Evolutionary conservation across 2,888 invertebrate species (phyloP).

Genomic region (Stenoptilia bipunctidactyla): DNA sequence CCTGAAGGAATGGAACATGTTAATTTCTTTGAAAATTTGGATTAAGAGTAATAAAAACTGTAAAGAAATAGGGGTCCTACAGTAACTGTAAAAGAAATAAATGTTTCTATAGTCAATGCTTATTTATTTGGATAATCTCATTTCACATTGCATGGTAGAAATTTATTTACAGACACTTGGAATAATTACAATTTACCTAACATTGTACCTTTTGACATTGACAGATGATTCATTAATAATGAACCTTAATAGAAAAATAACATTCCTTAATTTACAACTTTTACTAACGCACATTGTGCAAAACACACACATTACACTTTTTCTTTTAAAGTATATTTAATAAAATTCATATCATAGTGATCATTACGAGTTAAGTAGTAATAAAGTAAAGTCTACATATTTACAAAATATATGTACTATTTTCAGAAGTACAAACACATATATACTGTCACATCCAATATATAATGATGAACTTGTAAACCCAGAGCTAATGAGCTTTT

Average conservation of each 20-base stretch:
- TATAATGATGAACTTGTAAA: too few species aligned
- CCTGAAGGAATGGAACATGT: constrained; percentile 76
- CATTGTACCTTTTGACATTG: constrained; percentile 62
- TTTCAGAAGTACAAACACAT: not conserved
- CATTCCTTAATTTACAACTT: constrained; percentile 52
- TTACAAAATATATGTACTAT: constrained; percentile 1
- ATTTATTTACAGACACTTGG: constrained; percentile 52
- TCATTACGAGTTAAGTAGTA: not conserved
- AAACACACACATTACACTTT: constrained; percentile 21
- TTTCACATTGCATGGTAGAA: constrained; percentile 63
- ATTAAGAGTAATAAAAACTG: constrained; percentile 16
- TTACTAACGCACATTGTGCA: constrained; percentile 56
- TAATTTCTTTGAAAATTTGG: constrained; percentile 63
- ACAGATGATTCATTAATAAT: constrained; percentile 10
- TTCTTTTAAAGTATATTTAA: not conserved
- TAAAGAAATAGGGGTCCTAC: too few species aligned
- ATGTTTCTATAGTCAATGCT: constrained; percentile 46
- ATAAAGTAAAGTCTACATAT: not conserved
- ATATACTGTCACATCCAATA: too few species aligned
- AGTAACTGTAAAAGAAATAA: constrained; percentile 2
- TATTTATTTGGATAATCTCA: constrained; percentile 67
- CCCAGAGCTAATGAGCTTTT: too few species aligned
- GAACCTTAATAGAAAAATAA: constrained; percentile 56
- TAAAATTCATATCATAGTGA: too few species aligned
- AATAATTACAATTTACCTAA: constrained; percentile 51